Evolutionary conservation across 2,888 invertebrate genomes (phyloP).

Genomic region (Acleris holmiana): DNA sequence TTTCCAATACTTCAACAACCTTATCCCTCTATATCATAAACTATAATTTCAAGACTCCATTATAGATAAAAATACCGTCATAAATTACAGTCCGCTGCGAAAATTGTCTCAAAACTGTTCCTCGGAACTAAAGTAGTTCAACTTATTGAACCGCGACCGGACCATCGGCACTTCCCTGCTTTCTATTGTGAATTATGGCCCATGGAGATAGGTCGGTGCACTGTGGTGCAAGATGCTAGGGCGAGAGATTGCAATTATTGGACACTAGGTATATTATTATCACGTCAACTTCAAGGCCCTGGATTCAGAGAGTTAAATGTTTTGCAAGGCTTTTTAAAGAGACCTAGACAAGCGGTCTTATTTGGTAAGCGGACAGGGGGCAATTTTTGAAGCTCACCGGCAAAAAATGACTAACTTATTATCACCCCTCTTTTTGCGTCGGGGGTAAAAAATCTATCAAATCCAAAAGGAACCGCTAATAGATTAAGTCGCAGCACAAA

Average conservation of each 20-base stretch:
- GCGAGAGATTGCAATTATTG: constrained; percentile 36
- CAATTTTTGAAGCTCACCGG: no score
- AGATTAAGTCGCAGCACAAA: no score
- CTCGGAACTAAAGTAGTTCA: constrained; percentile 55
- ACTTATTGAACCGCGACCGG: constrained; percentile 64
- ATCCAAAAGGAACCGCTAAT: no score
- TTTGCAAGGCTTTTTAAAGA: not conserved
- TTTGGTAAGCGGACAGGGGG: no score
- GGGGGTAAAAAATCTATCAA: no score
- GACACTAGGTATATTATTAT: constrained; percentile 19
- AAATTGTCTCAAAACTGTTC: constrained; percentile 52
- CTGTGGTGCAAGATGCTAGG: constrained; percentile 49
- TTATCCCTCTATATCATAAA: constrained; percentile 17
- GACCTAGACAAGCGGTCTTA: no score
- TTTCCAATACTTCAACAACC: constrained; percentile 8
- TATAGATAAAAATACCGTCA: constrained; percentile 35
- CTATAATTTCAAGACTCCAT: constrained; percentile 31
- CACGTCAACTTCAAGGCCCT: not conserved
- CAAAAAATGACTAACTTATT: no score
- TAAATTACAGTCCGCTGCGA: constrained; percentile 39
- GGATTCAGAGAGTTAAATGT: constrained; percentile 5
- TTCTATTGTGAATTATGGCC: constrained; percentile 64
- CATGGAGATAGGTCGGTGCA: constrained; percentile 51
- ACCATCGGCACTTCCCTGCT: constrained; percentile 60
- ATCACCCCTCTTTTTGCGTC: no score